Base-by-base conservation (phyloP, 2,113 vertebrate species). In the Meriones unguiculatus region DNA sequence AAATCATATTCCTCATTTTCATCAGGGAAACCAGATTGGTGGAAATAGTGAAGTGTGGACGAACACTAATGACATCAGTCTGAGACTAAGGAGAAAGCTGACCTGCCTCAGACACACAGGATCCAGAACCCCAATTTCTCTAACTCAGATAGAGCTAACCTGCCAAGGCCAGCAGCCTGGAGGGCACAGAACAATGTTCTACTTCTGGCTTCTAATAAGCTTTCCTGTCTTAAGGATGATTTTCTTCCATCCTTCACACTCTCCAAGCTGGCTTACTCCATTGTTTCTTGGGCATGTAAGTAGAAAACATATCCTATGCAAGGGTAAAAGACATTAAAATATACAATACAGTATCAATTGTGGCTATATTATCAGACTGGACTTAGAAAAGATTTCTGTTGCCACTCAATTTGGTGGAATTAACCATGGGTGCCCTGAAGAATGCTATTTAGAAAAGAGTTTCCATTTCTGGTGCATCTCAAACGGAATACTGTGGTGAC, bases 331-430 rank as follows among this genome's bases (percentile, higher is more conserved):
- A 91, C 59, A 84, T 50, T 62, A 85, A 46, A 80, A 52, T 65
- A 59, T 35, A 69, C 64, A 59, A 18, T 22, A 3, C 50, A 35
- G 35, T 30, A 7, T 85, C 64, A 90, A 64, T 38, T 41, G 73
- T 70, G 76, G 87, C 76, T 30, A 24, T 20, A 65, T 73, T 69
- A 52, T 50, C 84, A 84, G 17, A 65, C 69, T 67, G 41, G 11
- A 35, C 73, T 89, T 65, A 93, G 87, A 87, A 87, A 50, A 28
- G 32, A 13, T 70, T 87, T 89, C 93, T 57, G 77, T 15, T 89
- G 76, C 59, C 76, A 62, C 64, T 78, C 24, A 65, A 13, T 30
- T 59, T 57, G 17, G 73, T 7, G 50, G 17, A 70, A 93, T 94
- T 85, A 85, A 18, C 65, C 46, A 84, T 7, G 15, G 35, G 38